Evolutionary conservation across 2,888 invertebrate species (phyloP).

Genomic region (Cacoxenus indagator): DNA sequence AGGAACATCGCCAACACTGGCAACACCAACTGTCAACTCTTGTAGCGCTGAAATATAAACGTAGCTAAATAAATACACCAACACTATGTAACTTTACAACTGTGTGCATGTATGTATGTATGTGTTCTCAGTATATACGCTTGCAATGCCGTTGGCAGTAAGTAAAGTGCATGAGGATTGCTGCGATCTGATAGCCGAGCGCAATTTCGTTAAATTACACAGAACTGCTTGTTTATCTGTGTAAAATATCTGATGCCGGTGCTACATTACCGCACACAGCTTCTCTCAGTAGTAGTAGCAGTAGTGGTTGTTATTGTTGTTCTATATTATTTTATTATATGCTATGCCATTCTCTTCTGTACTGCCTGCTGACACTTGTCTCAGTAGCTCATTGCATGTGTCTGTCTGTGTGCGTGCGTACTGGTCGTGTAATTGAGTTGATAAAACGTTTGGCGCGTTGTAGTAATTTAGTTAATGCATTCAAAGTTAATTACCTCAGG

Average conservation of each 20-base stretch:
- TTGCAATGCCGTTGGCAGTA: slow-evolving; percentile 27
- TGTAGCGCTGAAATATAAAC: slow-evolving; percentile 1
- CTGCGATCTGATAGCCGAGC: slow-evolving; percentile 50
- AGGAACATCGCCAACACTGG: background rate
- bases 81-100: background rate
- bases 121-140: background rate
- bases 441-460: slow-evolving; percentile 50
- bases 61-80: background rate
- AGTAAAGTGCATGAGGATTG: slow-evolving; percentile 20
- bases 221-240: slow-evolving; percentile 61
- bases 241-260: slow-evolving; percentile 48
- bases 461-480: slow-evolving; percentile 60
- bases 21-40: background rate
- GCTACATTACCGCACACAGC: background rate
- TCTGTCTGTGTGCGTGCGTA: background rate
- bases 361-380: too few relatives aligned
- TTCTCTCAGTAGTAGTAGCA: background rate
- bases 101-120: slow-evolving; percentile 2
- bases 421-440: slow-evolving; percentile 54
- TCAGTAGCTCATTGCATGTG: background rate
- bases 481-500: slow-evolving; percentile 62
- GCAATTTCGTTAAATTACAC: slow-evolving; percentile 60
- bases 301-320: too few relatives aligned
- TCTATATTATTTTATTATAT: too few relatives aligned
- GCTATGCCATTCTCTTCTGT: too few relatives aligned